Base-by-base conservation (phyloP, 2,113 vertebrate genomes). In the Cyphomyrus discorhynchus region DNA sequence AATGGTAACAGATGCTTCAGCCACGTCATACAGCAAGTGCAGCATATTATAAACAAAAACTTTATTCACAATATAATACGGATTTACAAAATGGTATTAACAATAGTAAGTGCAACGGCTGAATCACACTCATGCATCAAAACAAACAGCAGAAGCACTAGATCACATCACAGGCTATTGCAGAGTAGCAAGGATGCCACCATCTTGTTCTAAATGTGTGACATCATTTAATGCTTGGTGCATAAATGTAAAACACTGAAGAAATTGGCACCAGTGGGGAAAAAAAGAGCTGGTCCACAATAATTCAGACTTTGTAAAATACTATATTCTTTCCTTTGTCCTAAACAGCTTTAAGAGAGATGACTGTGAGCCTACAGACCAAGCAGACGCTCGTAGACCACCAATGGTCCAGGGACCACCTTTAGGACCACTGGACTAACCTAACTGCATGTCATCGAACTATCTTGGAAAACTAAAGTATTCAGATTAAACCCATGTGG, bases 21-120 rank as follows among this genome's bases (percentile, higher is more conserved):
- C 4, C 39, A 80, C 17, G 5, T 80, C 74, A 42, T 42, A 31
- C 62, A 70, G 13, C 3, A 80, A 7, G 35, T 42, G 15, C 5
- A 42, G 35, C 74, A 42, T 80, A 80, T 80, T 80, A 80, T 80
- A 17, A 80, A 80, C 74, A 80, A 42, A 19, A 80, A 42, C 35
- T 80, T 80, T 80, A 80, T 80, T 80, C 74, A 80, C 31, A 80
- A 80, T 42, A 80, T 80, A 80, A 80, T 19, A 80, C 42, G 74
- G 15, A 80, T 35, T 80, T 80, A 42, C 31, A 80, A 80, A 80
- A 80, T 13, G 35, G 74, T 42, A 42, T 42, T 39, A 42, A 80
- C 74, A 80, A 80, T 80, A 80, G 1, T 80, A 80, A 42, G 35
- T 80, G 74, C 74, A 42, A 80, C 15, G 6, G 74, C 1, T 74